Base-by-base conservation (phyloP, 2,888 invertebrate genomes). In the Monochamus alternatus region DNA sequence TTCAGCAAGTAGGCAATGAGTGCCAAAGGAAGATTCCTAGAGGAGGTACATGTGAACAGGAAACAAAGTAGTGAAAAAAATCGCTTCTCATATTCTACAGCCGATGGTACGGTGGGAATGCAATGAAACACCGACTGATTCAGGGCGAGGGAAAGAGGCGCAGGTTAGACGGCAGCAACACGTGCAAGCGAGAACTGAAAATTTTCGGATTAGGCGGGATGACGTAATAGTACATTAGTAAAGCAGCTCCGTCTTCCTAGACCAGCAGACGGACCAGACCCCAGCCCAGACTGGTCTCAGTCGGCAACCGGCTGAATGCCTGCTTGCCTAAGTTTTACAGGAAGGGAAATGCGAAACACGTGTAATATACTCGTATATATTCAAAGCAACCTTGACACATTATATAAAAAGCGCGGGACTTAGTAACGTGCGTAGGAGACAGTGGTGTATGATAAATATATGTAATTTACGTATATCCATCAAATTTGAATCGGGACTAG, bases 341-440 rank as follows among this genome's bases (percentile, higher is more conserved):
- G 80, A 81, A 82, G 72, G 65, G 76, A 58, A 78, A 80, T 74
- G 75, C 63, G 66, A 43, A 82, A 80, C 82, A 82, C 81, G 80
- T 82, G 82, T 80, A 79, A 22, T 22, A 22, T 22, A 22, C 22
- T 22, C 22, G 22, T 82, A 81, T 80, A 79, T 66, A 68, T 58
- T 58, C 58, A 68, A 14, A 58, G 71, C 75, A 73, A 80, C 81
- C 82, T 82, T 82, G 81, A 82, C 81, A 82, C 74, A 80, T 38
- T 38, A 38, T 38, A 38, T 81, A 78, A 77, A 81, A 81, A 79
- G 77, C 78, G 79, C 82, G 80, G 81, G 81, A 82, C 14, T 58
- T 58, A 1, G n/a, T 58, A 58, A 58, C n/a, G 9, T 58, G 30
- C 30, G 58, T 58, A 58, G 58, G 30, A 58, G 30, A 58, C 14